phyloP scores from a whole-genome alignment of 2,888 invertebrate genomes.

The Pheosia tremula region DNA sequence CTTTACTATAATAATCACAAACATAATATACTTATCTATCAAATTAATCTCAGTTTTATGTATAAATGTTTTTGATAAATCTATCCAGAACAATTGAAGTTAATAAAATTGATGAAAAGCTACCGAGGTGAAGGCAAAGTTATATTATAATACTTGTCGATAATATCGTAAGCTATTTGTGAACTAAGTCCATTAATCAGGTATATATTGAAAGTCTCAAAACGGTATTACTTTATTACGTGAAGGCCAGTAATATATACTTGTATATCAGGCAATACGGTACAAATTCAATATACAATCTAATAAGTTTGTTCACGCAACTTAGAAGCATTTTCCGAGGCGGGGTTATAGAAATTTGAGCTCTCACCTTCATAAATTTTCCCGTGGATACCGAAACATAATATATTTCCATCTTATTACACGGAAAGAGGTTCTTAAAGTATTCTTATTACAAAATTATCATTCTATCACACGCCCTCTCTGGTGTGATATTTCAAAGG shows the following conservation, averaged over 20 bases:
- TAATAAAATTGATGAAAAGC: neutral
- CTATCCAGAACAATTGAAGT: too few species aligned
- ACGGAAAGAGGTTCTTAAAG: constrained; percentile 14
- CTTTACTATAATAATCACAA: too few species aligned
- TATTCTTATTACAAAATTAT: constrained; percentile 28
- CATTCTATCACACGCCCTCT: constrained; percentile 14
- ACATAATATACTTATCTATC: too few species aligned
- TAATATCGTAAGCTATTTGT: neutral
- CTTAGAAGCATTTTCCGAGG: constrained; percentile 13
- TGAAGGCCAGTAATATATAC: too few species aligned
- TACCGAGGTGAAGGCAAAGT: neutral
- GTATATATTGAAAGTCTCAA: too few species aligned
- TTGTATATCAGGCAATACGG: neutral
- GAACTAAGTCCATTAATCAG: neutral
- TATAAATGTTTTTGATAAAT: too few species aligned
- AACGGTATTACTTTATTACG: too few species aligned
- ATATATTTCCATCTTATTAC: constrained; percentile 23
- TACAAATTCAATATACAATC: neutral
- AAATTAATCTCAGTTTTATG: too few species aligned
- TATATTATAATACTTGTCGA: neutral
- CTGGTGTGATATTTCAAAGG: constrained; percentile 11
- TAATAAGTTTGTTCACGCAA: constrained; percentile 1
- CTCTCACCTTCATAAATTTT: constrained; percentile 27
- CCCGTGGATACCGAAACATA: constrained; percentile 25
- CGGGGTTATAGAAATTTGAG: constrained; percentile 22